Evolutionary conservation across 2,797 vertebrate genomes (phyloP), one percentile per base, ranked within the genome.

Genomic region (Propithecus deckenii): DNA sequence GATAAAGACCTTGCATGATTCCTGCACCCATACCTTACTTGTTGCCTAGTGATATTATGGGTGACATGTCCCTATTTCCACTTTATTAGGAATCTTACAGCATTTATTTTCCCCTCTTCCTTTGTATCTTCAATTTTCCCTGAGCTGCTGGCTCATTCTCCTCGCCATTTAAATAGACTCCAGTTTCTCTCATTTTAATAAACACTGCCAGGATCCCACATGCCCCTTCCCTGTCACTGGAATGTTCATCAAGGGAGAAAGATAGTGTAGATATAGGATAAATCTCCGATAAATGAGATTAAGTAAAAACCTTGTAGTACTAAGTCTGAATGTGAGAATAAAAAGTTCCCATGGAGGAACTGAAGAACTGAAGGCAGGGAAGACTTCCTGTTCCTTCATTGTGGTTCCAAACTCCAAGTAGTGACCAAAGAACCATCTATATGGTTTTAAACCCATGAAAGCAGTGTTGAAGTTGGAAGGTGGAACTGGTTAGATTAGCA

Each of bases 391-490:
- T 86, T 94, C 75, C 28, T 87, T 87, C 12, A 9, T 74, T 84
- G 30, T n/a, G n/a, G 5, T 81, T 93, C 50, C n/a, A 92, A 78
- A 69, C 4, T 78, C 63, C 12, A 84, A 95, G 52, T 28, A 86
- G 85, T 93, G 48, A 89, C 38, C 10, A 79, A 43, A 76, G 22
- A 81, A 43, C 11, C 18, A 78, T 41, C 35, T 6, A 8, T 46
- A 28, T 43, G 20, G 9, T 76, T 92, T 90, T 71, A 92, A 94
- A 88, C 23, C 59, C 94, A 59, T 85, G 52, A 87, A 87, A 86
- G 35, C 17, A 63, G 32, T 87, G n/a, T 94, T 7, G 32, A 84
- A 87, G 46, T 72, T 93, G 32, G 13, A 75, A 97, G 23, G 43
- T 93, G 4, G 38, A 93, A 10, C 67, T 81, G 14, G 28, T 89